Conservation (phyloP, 1,140 invertebrate species). For the Calephelis nemesis region DNA sequence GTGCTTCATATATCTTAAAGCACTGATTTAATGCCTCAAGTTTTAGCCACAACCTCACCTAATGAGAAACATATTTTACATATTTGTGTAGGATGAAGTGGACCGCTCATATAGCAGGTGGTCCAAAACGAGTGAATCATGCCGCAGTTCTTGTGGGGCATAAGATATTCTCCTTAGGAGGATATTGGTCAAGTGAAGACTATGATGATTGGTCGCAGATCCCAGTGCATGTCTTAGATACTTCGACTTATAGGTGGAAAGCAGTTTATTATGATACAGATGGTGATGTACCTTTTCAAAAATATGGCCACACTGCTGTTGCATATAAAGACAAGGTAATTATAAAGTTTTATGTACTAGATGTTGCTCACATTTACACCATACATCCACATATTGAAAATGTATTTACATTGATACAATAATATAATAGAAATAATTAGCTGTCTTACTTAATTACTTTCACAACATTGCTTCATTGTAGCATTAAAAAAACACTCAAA, state of each 20-base stretch:
- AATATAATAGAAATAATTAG: conserved; percentile 2
- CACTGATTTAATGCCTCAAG: too few species aligned
- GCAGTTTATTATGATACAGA: conserved; percentile 54
- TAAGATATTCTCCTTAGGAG: conserved; percentile 94
- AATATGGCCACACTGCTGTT: conserved; percentile 94
- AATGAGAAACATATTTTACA: too few species aligned
- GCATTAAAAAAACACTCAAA: too few species aligned
- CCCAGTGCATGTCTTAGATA: conserved; percentile 93
- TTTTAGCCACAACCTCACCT: too few species aligned
- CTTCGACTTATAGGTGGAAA: conserved; percentile 82
- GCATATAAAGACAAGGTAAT: conserved; percentile 84
- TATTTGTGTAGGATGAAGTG: conserved; percentile 75
- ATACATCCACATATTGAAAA: background rate
- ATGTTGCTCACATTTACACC: too few species aligned
- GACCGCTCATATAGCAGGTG: conserved; percentile 91
- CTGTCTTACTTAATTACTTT: too few species aligned
- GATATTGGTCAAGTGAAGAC: conserved; percentile 86
- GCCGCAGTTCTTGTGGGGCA: conserved; percentile 91
- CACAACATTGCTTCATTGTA: too few species aligned
- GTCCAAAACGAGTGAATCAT: conserved; percentile 91
- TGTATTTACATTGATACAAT: too few species aligned
- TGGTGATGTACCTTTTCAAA: conserved; percentile 61
- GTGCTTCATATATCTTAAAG: too few species aligned
- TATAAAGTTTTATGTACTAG: background rate
- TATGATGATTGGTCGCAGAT: conserved; percentile 89